phyloP scores from a whole-genome alignment of 2,113 vertebrate genomes.

The Centropus bengalensis region DNA sequence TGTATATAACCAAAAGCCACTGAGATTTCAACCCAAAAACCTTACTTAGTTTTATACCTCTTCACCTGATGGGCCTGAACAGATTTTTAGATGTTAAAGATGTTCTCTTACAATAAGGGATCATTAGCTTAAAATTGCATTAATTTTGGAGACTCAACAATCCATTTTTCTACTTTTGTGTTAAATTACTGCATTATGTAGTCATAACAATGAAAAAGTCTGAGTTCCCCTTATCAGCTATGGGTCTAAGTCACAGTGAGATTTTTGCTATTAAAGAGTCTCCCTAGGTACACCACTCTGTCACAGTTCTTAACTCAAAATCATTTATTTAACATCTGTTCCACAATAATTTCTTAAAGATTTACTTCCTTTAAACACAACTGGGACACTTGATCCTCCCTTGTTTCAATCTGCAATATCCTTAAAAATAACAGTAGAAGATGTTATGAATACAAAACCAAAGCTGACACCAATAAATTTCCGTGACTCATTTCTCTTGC shows the following conservation, averaged over 20 bases:
- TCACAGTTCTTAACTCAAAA: conserved; percentile 65
- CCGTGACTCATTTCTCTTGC: conserved; percentile 67
- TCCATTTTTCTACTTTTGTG: neutral
- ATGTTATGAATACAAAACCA: conserved; percentile 66
- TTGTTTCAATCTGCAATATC: conserved; percentile 74
- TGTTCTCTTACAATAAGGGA: neutral
- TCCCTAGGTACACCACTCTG: conserved; percentile 14
- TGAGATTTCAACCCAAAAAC: neutral
- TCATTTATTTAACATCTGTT: conserved; percentile 74
- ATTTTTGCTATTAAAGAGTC: conserved; percentile 33
- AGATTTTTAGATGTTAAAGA: neutral
- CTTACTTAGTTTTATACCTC: neutral
- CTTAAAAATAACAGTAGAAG: conserved; percentile 74
- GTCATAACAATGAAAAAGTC: neutral
- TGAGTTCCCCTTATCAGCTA: conserved; percentile 13
- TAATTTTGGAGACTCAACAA: neutral
- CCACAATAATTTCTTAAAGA: conserved; percentile 71
- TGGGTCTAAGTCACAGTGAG: conserved; percentile 19
- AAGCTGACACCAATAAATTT: conserved; percentile 75
- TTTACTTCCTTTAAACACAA: conserved; percentile 73
- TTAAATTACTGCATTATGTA: neutral
- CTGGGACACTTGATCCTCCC: conserved; percentile 70
- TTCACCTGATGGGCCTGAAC: neutral
- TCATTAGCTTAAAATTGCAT: neutral
- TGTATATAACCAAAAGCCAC: neutral